These are phyloP conservation scores for Equus quagga DNA, from an alignment of 2,113 vertebrate genomes.

Conservation along the genomic window DNA sequence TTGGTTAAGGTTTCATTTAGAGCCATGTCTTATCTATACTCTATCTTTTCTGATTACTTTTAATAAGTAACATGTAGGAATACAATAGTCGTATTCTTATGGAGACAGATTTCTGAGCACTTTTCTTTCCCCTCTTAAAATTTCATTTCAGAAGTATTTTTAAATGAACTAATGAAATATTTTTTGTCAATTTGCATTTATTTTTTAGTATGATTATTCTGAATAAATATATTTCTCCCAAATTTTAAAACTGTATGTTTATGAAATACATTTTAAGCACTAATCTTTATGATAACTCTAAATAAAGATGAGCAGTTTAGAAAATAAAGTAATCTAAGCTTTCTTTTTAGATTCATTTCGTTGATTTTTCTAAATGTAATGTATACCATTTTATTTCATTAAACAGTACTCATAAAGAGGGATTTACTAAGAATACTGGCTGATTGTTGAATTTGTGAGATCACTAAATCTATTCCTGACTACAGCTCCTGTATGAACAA, in stretches of 20 bases:
- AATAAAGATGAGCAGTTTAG: background rate
- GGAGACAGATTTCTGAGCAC: background rate
- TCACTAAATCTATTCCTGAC: slow-evolving; percentile 42
- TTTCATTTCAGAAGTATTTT: slow-evolving; percentile 50
- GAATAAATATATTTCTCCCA: slow-evolving; percentile 21
- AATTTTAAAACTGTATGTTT: slow-evolving; percentile 7
- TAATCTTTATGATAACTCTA: slow-evolving; percentile 21
- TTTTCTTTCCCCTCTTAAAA: slow-evolving; percentile 45
- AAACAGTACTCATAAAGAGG: slow-evolving; percentile 34
- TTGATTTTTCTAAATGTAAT: slow-evolving; percentile 59
- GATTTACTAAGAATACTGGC: slow-evolving; percentile 23
- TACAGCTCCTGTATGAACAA: slow-evolving; percentile 64
- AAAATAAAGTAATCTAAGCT: slow-evolving; percentile 54
- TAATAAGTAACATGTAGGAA: slow-evolving; percentile 57
- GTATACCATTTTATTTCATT: slow-evolving; percentile 50
- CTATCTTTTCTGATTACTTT: slow-evolving; percentile 39
- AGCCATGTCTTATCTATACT: slow-evolving; percentile 51
- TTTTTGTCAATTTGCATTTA: background rate
- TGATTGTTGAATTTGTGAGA: slow-evolving; percentile 32
- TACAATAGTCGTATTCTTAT: background rate
- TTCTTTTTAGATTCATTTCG: slow-evolving; percentile 44
- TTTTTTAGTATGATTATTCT: slow-evolving; percentile 14
- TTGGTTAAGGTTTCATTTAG: slow-evolving; percentile 70
- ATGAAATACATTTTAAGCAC: slow-evolving; percentile 53
- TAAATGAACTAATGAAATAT: slow-evolving; percentile 22